Evolutionary conservation across 2,797 vertebrate species (phyloP).

Genomic region (Bradypodion pumilum): DNA sequence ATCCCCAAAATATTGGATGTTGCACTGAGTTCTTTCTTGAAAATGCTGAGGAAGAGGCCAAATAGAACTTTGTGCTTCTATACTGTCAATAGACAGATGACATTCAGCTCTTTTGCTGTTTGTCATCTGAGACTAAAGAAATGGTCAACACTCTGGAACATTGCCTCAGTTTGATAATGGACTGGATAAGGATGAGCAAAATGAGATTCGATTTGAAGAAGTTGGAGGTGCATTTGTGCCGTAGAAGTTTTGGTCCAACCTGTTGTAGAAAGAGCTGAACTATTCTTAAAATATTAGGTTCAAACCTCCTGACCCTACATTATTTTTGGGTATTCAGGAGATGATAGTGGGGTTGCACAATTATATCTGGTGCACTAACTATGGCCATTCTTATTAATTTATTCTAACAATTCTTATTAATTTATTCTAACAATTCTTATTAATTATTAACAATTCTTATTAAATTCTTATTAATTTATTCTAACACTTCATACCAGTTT

Average conservation of each 20-base stretch:
- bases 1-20: no score
- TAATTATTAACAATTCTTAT: no score
- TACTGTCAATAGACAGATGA: not conserved
- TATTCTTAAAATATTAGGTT: not conserved
- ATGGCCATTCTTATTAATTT: not conserved
- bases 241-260: not conserved
- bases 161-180: not conserved
- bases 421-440: no score
- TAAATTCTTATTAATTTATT: not conserved
- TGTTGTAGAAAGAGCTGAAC: not conserved
- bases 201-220: not conserved
- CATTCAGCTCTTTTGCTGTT: not conserved
- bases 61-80: not conserved
- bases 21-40: not conserved
- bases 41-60: not conserved
- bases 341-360: not conserved
- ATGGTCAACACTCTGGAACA: not conserved
- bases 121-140: not conserved
- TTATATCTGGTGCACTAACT: not conserved
- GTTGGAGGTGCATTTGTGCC: not conserved
- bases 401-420: no score
- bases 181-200: not conserved
- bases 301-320: not conserved
- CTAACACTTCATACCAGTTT: no score
- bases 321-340: not conserved